Conservation (phyloP, 2,113 vertebrate genomes). For the Phycodurus eques region DNA sequence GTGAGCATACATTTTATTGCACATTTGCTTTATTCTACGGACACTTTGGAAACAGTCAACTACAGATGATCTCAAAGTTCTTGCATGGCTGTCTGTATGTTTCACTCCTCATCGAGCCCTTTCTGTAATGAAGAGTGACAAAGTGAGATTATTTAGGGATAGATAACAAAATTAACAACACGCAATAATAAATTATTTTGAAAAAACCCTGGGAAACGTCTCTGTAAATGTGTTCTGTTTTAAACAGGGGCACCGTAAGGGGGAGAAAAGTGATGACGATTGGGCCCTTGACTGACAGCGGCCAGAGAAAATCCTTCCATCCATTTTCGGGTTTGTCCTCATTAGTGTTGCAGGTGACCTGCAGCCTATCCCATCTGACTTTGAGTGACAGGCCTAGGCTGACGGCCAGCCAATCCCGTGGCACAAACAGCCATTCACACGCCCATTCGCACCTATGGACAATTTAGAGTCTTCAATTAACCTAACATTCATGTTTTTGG, state of each 20-base stretch:
- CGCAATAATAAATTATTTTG: not conserved
- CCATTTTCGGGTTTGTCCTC: not conserved
- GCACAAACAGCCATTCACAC: not conserved
- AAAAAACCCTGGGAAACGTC: not conserved
- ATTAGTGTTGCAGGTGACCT: not conserved
- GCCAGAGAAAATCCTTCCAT: not conserved
- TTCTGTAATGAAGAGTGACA: slow-evolving; percentile 58
- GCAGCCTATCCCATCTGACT: not conserved
- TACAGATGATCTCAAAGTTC: slow-evolving; percentile 41
- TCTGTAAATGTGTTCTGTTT: not conserved
- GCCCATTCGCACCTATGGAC: not conserved
- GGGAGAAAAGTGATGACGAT: too few species aligned
- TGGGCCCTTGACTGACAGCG: too few species aligned
- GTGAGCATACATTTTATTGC: slow-evolving; percentile 30
- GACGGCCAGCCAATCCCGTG: not conserved
- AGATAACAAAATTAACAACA: slow-evolving; percentile 7
- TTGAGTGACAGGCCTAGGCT: not conserved
- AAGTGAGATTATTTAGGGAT: slow-evolving; percentile 19
- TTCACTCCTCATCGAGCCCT: slow-evolving; percentile 69
- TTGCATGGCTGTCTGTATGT: slow-evolving; percentile 25
- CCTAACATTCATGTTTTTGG: not conserved
- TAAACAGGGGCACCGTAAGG: too few species aligned
- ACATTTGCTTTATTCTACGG: slow-evolving; percentile 71
- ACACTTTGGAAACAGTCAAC: slow-evolving; percentile 43
- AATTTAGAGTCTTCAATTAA: not conserved